Evolutionary conservation across 1,140 invertebrate species (phyloP), one percentile per base, ranked within the genome.

Genomic region (Nephotettix cincticeps): DNA sequence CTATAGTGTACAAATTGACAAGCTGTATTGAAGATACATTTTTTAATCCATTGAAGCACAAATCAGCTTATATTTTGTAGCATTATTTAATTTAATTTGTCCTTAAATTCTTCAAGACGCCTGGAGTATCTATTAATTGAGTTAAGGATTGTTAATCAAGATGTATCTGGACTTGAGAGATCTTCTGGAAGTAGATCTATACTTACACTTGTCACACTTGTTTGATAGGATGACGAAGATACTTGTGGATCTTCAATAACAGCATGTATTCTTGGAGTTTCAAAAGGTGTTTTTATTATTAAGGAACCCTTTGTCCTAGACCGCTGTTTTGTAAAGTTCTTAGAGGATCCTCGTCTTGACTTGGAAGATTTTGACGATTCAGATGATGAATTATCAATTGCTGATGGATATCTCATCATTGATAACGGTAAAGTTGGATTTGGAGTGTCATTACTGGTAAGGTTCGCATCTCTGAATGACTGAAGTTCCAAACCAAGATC

Each of bases 201-300:
- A n/a, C 56, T 61, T 1, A 61, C 56, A 61, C 56, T 61, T 14
- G 56, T 61, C 56, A 61, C 56, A 27, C 56, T 61, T 6, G 56
- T 61, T n/a, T 61, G 56, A 29, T 61, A 61, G 4, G 56, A 61
- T 6, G 56, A 61, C 2, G 27, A 2, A 6, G 56, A 61, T 4
- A 61, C 21, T 6, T 61, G 23, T 21, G 4, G 4, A 28, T 23
- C 56, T 23, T 61, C 56, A 61, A 61, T 61, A 9, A 61, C 56
- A 25, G 28, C 56, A 29, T 61, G 23, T 21, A 61, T 61, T 23
- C 23, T 61, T 6, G 56, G 21, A 11, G 13, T 61, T 28, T 61
- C 56, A 21, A 27, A 1, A 4, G 56, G 56, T 21, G 1, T 21
- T n/a, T 61, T 61, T 14, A 61, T 61, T n/a, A 61, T 25, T n/a